A percentile compares a stretch with the other conserved stretches of the same genome.
phyloP scores from a whole-genome alignment of 2,888 invertebrate genomes.

The Conistra vaccinii region DNA sequence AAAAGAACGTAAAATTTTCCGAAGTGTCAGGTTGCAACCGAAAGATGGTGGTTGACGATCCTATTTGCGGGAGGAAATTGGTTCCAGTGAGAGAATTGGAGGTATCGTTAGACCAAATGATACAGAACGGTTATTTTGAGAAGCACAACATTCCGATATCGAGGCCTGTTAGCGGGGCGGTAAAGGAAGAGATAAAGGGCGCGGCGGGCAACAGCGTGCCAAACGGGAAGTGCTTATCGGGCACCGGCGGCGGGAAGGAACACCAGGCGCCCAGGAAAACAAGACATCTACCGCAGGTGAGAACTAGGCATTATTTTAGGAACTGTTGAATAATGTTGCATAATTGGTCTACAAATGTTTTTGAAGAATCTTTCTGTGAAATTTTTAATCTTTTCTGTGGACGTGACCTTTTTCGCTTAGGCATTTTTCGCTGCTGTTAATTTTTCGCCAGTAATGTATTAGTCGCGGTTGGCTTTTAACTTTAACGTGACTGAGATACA shows the following conservation, averaged over 20 bases:
- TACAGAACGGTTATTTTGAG: constrained; percentile 88
- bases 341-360: background rate
- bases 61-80: constrained; percentile 84
- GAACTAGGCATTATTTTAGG: constrained; percentile 49
- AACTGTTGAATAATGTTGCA: constrained; percentile 3
- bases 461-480: background rate
- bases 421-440: too few relatives aligned
- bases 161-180: constrained; percentile 73
- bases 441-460: background rate
- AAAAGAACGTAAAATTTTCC: constrained; percentile 89
- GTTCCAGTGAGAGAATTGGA: constrained; percentile 88
- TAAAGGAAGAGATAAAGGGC: constrained; percentile 75
- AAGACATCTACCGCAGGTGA: constrained; percentile 86
- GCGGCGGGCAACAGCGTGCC: constrained; percentile 68
- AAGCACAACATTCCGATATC: constrained; percentile 87
- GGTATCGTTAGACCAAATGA: constrained; percentile 89
- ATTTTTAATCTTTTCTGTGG: background rate
- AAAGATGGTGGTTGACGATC: constrained; percentile 87
- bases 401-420: background rate
- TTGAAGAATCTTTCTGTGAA: background rate
- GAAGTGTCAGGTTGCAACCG: constrained; percentile 88
- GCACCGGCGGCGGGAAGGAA: constrained; percentile 72
- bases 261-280: constrained; percentile 75
- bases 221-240: constrained; percentile 85
- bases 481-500: background rate